A percentile compares a stretch with the other conserved stretches of the same genome.
phyloP scores from a whole-genome alignment of 1,140 invertebrate species.

The Anadara kagoshimensis region DNA sequence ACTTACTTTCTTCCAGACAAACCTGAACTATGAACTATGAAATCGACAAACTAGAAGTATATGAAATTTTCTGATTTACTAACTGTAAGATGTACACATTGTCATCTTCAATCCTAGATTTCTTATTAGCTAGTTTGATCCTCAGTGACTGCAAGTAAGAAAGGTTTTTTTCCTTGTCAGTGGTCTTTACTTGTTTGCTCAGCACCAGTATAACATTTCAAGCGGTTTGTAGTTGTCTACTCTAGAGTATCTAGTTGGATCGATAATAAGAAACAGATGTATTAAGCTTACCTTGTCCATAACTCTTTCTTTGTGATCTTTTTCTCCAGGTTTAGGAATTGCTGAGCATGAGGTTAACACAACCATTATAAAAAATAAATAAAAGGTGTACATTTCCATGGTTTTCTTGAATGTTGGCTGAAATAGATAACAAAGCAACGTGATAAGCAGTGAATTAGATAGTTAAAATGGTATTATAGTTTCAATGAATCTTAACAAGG shows the following conservation, averaged over 20 bases:
- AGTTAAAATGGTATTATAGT: too few species aligned
- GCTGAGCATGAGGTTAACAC: slow-evolving; percentile 62
- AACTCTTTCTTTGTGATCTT: slow-evolving; percentile 75
- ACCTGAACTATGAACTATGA: neutral
- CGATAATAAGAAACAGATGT: neutral
- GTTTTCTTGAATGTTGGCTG: too few species aligned
- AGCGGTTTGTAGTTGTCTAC: too few species aligned
- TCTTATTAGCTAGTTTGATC: too few species aligned
- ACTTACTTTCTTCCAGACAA: neutral
- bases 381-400: slow-evolving; percentile 41
- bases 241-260: neutral
- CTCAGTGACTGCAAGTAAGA: too few species aligned
- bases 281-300: slow-evolving; percentile 74
- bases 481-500: too few species aligned
- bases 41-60: neutral
- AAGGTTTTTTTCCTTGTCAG: too few species aligned
- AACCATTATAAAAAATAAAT: slow-evolving; percentile 51
- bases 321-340: slow-evolving; percentile 78
- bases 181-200: too few species aligned
- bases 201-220: too few species aligned
- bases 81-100: neutral
- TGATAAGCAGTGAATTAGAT: neutral
- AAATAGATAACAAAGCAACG: neutral
- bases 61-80: too few species aligned
- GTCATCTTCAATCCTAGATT: neutral